Conservation (phyloP, 2,113 vertebrate species). For the Cardinalis cardinalis region DNA sequence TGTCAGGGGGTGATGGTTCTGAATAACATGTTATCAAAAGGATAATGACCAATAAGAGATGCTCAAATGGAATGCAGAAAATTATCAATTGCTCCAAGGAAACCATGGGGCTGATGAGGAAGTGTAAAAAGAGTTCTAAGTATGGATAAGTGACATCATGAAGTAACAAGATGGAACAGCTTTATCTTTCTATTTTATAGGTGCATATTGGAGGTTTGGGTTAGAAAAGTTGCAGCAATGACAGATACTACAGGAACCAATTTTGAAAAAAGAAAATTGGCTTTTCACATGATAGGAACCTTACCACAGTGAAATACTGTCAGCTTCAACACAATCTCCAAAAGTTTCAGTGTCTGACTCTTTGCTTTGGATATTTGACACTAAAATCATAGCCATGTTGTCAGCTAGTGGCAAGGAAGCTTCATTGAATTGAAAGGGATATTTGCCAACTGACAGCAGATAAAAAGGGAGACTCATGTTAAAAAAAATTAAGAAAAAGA, state of each 20-base stretch:
- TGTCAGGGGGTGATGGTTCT: not conserved
- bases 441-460: not conserved
- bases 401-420: not conserved
- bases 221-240: not conserved
- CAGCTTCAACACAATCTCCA: not conserved
- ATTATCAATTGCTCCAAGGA: not conserved
- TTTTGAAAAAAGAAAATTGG: not conserved
- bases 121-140: not conserved
- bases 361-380: slow-evolving; percentile 8
- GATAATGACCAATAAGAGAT: not conserved
- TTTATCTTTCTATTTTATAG: not conserved
- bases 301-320: not conserved
- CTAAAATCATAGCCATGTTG: not conserved
- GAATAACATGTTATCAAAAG: not conserved
- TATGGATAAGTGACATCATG: not conserved
- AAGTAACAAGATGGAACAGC: not conserved
- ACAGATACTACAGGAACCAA: not conserved
- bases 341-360: not conserved
- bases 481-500: not conserved
- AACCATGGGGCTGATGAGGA: not conserved
- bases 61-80: not conserved
- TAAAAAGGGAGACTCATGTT: not conserved
- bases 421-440: not conserved
- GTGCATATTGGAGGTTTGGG: not conserved
- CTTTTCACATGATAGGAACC: not conserved